Evolutionary conservation across 2,797 vertebrate genomes (phyloP).

Genomic region (Rhodeus uyekii): DNA sequence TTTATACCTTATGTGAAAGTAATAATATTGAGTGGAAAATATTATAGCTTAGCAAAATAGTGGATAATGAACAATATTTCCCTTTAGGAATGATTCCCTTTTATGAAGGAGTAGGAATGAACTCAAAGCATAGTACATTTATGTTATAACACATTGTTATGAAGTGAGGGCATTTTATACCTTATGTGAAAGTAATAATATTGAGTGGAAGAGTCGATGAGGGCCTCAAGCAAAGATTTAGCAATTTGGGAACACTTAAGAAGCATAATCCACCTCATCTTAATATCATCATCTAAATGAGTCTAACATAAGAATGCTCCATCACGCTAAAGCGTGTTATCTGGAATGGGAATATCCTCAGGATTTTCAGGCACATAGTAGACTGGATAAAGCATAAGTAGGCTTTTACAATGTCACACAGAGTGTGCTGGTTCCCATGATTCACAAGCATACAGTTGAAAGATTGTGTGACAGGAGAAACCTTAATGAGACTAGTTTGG

Average conservation of each 20-base stretch:
- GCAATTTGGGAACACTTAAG: conserved; percentile 62
- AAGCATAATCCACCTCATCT: conserved; percentile 64
- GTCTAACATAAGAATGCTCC: conserved; percentile 69
- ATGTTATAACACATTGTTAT: background rate
- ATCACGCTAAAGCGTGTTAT: conserved; percentile 57
- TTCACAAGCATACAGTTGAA: background rate
- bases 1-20: conserved; percentile 26
- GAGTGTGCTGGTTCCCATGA: conserved; percentile 27
- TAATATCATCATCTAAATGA: conserved; percentile 65
- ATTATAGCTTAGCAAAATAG: background rate
- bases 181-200: conserved; percentile 28
- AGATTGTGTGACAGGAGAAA: background rate
- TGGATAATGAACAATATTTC: background rate
- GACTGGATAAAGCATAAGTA: background rate
- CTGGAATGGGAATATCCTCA: conserved; percentile 27
- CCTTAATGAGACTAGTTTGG: background rate
- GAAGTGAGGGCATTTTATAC: conserved; percentile 12
- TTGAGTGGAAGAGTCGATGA: conserved; percentile 30
- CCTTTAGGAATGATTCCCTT: no score
- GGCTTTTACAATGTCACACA: conserved; percentile 15
- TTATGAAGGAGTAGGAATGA: background rate
- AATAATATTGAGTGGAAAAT: conserved; percentile 30
- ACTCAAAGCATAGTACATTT: background rate
- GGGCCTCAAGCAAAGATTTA: conserved; percentile 70
- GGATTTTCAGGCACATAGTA: background rate